Percentiles rank a stretch among this genome's conserved stretches.
These are phyloP conservation scores for Melanotaenia boesemani DNA, from an alignment of 2,797 vertebrate genomes.

Conservation along the genomic window DNA sequence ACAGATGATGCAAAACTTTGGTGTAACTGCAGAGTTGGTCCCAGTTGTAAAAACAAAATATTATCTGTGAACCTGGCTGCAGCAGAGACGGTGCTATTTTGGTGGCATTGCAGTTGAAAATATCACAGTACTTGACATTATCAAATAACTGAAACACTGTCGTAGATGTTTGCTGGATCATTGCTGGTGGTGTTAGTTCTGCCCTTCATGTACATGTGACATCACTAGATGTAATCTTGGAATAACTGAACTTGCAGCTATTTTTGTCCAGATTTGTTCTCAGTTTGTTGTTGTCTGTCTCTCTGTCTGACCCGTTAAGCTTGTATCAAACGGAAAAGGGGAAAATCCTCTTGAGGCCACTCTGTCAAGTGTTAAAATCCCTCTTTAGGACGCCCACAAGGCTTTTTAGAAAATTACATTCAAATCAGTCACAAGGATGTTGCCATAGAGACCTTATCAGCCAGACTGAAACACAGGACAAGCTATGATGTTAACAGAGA, in stretches of 20 bases:
- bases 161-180: no score
- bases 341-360: slow-evolving; percentile 22
- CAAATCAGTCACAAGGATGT: slow-evolving; percentile 33
- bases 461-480: slow-evolving; percentile 12
- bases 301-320: neutral
- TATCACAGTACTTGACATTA: no score
- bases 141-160: no score
- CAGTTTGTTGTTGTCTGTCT: neutral
- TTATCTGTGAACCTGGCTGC: no score
- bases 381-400: slow-evolving; percentile 6
- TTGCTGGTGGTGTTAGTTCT: no score
- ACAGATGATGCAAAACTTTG: no score
- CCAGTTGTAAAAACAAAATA: no score
- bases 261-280: neutral
- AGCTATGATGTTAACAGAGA: neutral
- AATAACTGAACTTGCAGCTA: neutral
- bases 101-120: no score
- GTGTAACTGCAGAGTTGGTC: no score
- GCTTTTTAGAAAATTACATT: slow-evolving; percentile 55
- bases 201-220: no score
- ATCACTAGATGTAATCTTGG: neutral
- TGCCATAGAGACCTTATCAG: slow-evolving; percentile 53
- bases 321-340: slow-evolving; percentile 14
- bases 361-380: slow-evolving; percentile 45
- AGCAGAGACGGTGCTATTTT: no score